Base-by-base conservation (phyloP, 2,797 vertebrate species). In the Sebastolobus altivelis region DNA sequence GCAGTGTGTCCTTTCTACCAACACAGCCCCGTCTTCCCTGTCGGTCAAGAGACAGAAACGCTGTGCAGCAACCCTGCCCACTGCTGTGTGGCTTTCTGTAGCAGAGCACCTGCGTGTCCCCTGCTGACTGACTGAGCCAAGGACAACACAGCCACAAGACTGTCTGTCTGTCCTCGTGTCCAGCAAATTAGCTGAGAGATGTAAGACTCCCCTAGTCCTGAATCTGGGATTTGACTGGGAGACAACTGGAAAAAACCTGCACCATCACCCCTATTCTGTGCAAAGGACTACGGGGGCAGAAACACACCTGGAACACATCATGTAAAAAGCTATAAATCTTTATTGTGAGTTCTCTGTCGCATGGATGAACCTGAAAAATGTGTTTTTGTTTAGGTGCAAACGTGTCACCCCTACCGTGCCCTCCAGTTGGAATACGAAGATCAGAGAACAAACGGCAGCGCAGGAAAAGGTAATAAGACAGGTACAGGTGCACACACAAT, bases 81-180 rank as follows among this genome's bases (percentile, higher is more conserved):
- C 84, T 78, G 88, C 90, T 81, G 88, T 68, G 87, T 86, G 70
- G 82, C 81, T 86, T 74, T 93, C 83, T 78, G 83, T 84, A 35
- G 88, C 79, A 73, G 89, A 88, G 84, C 89, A 93, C 89, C 92
- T 91, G 89, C 29, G 69, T 87, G 81, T 87, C 79, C 87, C 87
- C 80, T 79, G 81, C 87, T 90, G 90, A 93, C 91, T 79, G 92
- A 92, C 90, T 83, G 82, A 92, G 81, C 84, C 93, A 92, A 95
- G 93, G 94, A 93, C 83, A 85, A 69, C 81, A 55, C 65, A 68
- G 73, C 67, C 84, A 84, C 74, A 65, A 80, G 74, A 70, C 78
- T 8, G 58, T 35, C 85, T 81, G 16, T 43, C 40, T 43, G 40
- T 79, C 58, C 52, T 33, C 5, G 25, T 29, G 71, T 70, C 70